Percentiles rank a stretch among this genome's conserved stretches.
These are phyloP conservation scores for Myotis davidii DNA, from an alignment of 2,113 vertebrate genomes.

Conservation along the genomic window DNA sequence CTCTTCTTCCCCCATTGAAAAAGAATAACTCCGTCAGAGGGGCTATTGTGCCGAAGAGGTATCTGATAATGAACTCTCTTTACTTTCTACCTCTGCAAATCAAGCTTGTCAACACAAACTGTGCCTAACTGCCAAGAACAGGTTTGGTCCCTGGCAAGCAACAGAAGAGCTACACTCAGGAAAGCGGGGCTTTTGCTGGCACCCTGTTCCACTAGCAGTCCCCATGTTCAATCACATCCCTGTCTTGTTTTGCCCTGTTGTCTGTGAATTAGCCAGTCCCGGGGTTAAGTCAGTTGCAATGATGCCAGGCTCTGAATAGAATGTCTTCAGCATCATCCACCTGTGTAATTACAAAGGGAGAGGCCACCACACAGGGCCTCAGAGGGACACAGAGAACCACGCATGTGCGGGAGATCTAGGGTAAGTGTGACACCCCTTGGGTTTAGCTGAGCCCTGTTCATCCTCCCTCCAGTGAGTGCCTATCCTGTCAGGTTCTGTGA, in stretches of 20 bases:
- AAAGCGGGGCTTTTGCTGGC: neutral
- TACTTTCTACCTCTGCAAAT: constrained; percentile 50
- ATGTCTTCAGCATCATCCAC: neutral
- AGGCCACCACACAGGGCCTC: neutral
- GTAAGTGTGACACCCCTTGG: constrained; percentile 61
- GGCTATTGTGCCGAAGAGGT: neutral
- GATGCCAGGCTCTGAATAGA: neutral
- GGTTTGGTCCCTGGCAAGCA: constrained; percentile 17
- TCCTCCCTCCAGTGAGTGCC: constrained; percentile 70
- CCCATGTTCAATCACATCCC: neutral
- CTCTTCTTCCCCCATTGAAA: neutral
- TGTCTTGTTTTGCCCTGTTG: neutral
- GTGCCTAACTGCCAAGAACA: neutral
- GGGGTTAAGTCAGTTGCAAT: neutral
- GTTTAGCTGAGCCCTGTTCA: constrained; percentile 69
- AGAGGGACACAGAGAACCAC: neutral
- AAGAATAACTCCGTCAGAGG: neutral
- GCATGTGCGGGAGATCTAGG: constrained; percentile 38
- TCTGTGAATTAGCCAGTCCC: constrained; percentile 3
- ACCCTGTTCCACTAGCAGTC: neutral
- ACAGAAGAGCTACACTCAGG: constrained; percentile 7
- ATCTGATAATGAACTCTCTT: constrained; percentile 52
- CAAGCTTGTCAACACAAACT: constrained; percentile 53
- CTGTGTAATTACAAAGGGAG: constrained; percentile 14
- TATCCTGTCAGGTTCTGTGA: constrained; percentile 77